Percentiles rank a stretch among this genome's conserved stretches.
phyloP scores from a whole-genome alignment of 2,797 vertebrate genomes.

The Gymnothorax reevesii region DNA sequence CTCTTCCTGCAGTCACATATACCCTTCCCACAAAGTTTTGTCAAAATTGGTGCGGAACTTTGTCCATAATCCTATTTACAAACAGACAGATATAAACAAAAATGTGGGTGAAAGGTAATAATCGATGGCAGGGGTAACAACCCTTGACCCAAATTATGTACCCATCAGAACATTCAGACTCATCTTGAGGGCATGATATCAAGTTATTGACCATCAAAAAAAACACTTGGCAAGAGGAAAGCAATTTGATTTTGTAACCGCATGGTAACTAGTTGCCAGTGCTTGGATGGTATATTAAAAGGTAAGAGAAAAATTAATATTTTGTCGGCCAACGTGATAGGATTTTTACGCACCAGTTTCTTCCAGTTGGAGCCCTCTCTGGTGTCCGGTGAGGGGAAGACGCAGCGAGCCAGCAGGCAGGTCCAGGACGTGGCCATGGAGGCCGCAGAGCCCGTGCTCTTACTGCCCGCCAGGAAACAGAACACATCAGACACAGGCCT shows the following conservation, averaged over 20 bases:
- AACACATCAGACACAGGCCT: not conserved
- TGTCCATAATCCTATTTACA: too few species aligned
- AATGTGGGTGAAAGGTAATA: too few species aligned
- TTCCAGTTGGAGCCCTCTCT: conserved; percentile 87
- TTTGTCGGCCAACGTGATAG: not conserved
- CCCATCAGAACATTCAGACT: not conserved
- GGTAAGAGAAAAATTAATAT: not conserved
- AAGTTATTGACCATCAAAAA: not conserved
- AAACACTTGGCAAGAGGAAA: not conserved
- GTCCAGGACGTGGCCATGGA: conserved; percentile 91
- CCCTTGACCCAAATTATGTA: not conserved
- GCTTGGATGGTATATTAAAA: not conserved
- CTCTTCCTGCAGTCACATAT: too few species aligned
- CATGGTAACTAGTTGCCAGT: not conserved
- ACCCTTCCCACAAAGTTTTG: too few species aligned
- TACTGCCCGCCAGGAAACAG: conserved; percentile 67
- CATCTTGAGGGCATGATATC: not conserved
- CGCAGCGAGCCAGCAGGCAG: conserved; percentile 80
- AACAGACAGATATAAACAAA: too few species aligned
- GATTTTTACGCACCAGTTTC: conserved; percentile 77
- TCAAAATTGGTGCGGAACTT: too few species aligned
- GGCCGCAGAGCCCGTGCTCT: conserved; percentile 88
- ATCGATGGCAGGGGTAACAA: not conserved
- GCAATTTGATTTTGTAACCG: not conserved
- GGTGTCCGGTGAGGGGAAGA: conserved; percentile 81